Evolutionary conservation across 2,797 vertebrate species (phyloP), one percentile per base, ranked within the genome.

Genomic region (Sebastes steindachneri): DNA sequence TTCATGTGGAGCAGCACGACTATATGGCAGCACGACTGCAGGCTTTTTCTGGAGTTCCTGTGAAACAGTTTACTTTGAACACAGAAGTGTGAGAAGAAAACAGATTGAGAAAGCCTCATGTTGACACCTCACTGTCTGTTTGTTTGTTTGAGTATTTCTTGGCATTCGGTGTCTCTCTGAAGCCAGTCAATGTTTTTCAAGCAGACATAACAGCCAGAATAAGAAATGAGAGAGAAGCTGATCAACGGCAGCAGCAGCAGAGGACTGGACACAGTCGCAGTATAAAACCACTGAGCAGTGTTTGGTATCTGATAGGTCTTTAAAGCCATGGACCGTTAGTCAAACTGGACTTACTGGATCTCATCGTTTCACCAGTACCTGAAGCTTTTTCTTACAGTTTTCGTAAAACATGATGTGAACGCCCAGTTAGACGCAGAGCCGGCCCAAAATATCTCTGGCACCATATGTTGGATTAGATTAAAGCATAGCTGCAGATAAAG

Each of bases 61-160:
- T 28, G 53, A 85, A 67, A 60, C 76, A 21, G 45, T 69, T 69
- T 70, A 65, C 71, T 74, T 64, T 79, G 29, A 66, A 71, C 62
- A 17, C 21, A 74, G 14, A 58, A 35, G 68, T 19, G 72, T 82
- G 75, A 81, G 67, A 65, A 55, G 75, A 5, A 21, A 80, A 66
- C 69, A 53, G 53, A 86, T 60, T 26, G 71, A 31, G 58, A 72
- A 73, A 71, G 60, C 11, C 3, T 68, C 26, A 41, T 37, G 25
- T 3, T 69, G 58, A 65, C 62, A 74, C 19, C 41, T 68, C 28
- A 14, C 23, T 59, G n/a, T 63, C 17, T 71, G 55, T 63, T 26
- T 15, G 21, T 25, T 25, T 57, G 23, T 48, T 60, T 71, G 35
- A 76, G 29, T 14, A 31, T 73, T 35, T 81, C 33, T 76, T 80